Conservation (phyloP, 1,140 invertebrate species). For the Drosophila teissieri region DNA sequence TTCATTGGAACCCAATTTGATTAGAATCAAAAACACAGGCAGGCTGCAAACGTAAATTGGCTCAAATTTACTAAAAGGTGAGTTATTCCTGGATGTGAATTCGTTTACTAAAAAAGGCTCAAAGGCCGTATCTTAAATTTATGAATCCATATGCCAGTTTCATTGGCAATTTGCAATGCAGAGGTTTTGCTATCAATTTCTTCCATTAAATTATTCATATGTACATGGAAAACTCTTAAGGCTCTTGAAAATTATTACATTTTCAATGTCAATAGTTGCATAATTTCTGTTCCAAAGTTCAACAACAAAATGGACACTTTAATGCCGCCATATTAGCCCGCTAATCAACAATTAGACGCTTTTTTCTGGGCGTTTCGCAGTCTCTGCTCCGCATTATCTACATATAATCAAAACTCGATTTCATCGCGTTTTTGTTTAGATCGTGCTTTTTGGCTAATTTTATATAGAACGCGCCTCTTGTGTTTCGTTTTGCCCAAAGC, state of each 20-base stretch:
- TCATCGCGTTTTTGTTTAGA: conserved; percentile 26
- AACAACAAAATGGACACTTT: conserved; percentile 34
- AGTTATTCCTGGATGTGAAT: conserved; percentile 2
- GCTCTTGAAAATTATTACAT: background rate
- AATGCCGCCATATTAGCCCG: conserved; percentile 9
- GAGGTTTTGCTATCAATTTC: conserved; percentile 21
- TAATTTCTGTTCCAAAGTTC: background rate
- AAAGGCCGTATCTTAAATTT: conserved; percentile 24
- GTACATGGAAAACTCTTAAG: background rate
- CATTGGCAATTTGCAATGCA: conserved; percentile 9
- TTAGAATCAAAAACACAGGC: conserved; percentile 10
- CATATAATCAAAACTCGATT: conserved; percentile 38
- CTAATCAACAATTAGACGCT: conserved; percentile 38
- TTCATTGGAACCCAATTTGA: background rate
- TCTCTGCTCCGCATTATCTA: conserved; percentile 16
- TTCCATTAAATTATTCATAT: conserved; percentile 10
- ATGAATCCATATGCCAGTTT: conserved; percentile 4
- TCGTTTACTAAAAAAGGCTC: background rate
- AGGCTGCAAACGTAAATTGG: conserved; percentile 26
- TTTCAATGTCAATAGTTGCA: conserved; percentile 2
- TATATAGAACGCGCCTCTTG: conserved; percentile 26
- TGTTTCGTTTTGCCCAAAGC: conserved; percentile 15
- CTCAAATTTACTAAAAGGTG: conserved; percentile 13
- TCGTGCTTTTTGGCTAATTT: conserved; percentile 34
- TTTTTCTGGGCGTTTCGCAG: conserved; percentile 14